A percentile compares a stretch with the other conserved stretches of the same genome.
Evolutionary conservation across 2,113 vertebrate species (phyloP).

Genomic region (Notarius lentiginosus): DNA sequence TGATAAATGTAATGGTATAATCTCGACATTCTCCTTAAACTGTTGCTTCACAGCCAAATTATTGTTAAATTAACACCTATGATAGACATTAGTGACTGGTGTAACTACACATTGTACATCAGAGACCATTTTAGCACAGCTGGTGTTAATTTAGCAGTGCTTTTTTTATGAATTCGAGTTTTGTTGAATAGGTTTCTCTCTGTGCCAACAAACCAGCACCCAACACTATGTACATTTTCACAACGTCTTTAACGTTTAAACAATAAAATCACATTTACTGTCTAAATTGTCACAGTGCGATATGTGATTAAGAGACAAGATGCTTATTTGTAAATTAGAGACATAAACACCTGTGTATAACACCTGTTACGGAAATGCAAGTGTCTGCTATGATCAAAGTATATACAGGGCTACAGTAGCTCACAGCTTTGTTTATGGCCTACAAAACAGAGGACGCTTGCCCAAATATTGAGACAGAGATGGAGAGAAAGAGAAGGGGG

Average conservation of each 20-base stretch:
- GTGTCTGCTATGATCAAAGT: neutral
- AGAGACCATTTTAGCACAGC: constrained; percentile 42
- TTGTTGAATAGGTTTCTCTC: neutral
- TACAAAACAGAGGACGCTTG: neutral
- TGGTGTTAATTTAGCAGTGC: constrained; percentile 26
- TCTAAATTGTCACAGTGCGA: neutral
- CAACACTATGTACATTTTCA: neutral
- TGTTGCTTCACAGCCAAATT: constrained; percentile 40
- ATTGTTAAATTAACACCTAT: constrained; percentile 42
- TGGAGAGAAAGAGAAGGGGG: neutral
- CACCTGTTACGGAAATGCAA: neutral
- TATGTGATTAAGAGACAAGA: neutral
- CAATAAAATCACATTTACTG: neutral
- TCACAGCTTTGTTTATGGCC: neutral
- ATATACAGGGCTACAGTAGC: neutral
- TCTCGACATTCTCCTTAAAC: constrained; percentile 37
- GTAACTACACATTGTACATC: constrained; percentile 35
- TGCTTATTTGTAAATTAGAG: neutral
- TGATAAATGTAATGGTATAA: constrained; percentile 21
- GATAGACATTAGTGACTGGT: constrained; percentile 24
- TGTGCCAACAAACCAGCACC: neutral
- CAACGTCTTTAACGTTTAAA: neutral
- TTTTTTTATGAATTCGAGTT: neutral
- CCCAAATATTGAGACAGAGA: neutral
- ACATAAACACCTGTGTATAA: neutral